Base-by-base conservation (phyloP, 2,888 invertebrate species). In the Cosmia pyralina region DNA sequence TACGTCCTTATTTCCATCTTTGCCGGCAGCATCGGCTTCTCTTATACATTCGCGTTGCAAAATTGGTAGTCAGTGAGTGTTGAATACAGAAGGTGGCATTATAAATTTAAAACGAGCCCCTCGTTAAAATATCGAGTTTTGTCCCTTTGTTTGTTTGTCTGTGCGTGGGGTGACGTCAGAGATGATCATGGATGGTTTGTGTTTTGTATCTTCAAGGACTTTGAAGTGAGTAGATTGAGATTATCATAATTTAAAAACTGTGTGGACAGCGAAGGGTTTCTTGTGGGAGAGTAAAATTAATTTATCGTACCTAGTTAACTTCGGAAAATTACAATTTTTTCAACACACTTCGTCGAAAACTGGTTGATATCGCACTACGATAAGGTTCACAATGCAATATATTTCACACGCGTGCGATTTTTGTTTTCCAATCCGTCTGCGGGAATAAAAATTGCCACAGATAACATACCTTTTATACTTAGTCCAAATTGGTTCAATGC, bases 41-140 rank as follows among this genome's bases (percentile, higher is more conserved):
- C 85, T 88, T 89, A 90, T 91, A 87, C 90, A 89, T 87, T 90
- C 88, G 73, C 78, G 69, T 84, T 85, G 82, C 88, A 85, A 89
- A 91, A 92, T 93, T 93, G 93, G 92, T 92, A 89, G 89, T 88
- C 91, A 84, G 78, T 86, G 92, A 91, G 93, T 93, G 93, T 93
- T 91, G 95, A 94, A 95, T 95, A 94, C 94, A 93, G 94, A 91
- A 93, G 93, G 91, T 89, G 81, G 88, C 88, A 95, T 95, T 95
- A 94, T 95, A 95, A 94, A 93, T 95, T 95, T 95, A 95, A 95
- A 95, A 88, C 88, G 86, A 86, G 79, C 81, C 84, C 88, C 94
- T 95, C 93, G 95, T 95, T 95, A 95, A 94, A 94, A 92, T 93
- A 93, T 93, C 94, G 87, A 89, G 92, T 91, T 91, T 87, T 84